Evolutionary conservation across 2,113 vertebrate species (phyloP).

Genomic region (Microcebus ravelobensis): DNA sequence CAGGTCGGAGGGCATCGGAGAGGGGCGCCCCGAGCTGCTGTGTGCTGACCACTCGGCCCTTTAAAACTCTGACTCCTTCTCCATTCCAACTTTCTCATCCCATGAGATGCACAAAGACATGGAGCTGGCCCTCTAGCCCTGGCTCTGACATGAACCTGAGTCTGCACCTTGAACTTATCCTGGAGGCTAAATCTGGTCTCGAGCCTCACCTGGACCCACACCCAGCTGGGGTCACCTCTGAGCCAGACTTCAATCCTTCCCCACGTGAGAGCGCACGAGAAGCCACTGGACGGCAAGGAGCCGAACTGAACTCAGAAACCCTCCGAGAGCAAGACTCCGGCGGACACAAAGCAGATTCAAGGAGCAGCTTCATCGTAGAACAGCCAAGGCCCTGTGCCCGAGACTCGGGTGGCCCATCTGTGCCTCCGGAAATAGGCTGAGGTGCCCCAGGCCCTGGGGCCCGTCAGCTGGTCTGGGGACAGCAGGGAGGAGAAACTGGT

Average conservation of each 20-base stretch:
- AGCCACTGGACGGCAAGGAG: not conserved
- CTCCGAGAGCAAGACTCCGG: not conserved
- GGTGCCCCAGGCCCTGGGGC: not conserved
- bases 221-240: not conserved
- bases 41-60: not conserved
- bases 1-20: not conserved
- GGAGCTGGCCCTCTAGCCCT: not conserved
- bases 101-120: not conserved
- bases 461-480: not conserved
- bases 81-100: not conserved
- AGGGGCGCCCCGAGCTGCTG: not conserved
- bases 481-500: not conserved
- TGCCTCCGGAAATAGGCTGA: accelerated
- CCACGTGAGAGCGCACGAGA: not conserved
- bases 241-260: not conserved
- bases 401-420: accelerated
- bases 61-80: not conserved
- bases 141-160: not conserved
- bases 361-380: not conserved
- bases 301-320: not conserved
- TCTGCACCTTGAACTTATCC: not conserved
- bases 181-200: not conserved
- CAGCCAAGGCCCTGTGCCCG: not conserved
- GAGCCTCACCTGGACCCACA: not conserved
- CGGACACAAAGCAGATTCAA: not conserved